These are phyloP conservation scores for Semicossyphus pulcher DNA, from an alignment of 2,113 vertebrate species.

Conservation along the genomic window DNA sequence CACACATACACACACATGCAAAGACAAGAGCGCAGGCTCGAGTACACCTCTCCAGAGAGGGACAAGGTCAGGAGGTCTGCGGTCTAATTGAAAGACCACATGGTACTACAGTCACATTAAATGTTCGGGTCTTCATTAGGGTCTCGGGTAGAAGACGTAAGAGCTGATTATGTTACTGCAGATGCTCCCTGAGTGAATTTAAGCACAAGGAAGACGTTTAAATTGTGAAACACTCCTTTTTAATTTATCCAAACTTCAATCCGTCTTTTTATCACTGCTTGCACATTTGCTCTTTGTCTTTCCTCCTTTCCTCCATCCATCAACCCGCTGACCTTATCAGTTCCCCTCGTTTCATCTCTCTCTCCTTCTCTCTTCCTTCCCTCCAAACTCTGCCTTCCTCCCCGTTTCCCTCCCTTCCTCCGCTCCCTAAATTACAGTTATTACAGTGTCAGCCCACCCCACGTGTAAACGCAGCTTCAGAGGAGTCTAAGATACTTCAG, in stretches of 20 bases:
- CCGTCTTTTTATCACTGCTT: constrained; percentile 14
- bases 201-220: constrained; percentile 38
- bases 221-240: constrained; percentile 1
- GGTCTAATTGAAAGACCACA: constrained; percentile 76
- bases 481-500: constrained; percentile 42
- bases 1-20: constrained; percentile 38
- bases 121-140: constrained; percentile 65
- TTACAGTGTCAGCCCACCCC: constrained; percentile 71
- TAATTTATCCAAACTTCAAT: background rate
- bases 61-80: constrained; percentile 65
- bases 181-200: constrained; percentile 24
- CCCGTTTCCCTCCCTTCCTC: constrained; percentile 49
- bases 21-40: background rate
- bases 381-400: constrained; percentile 44
- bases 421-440: constrained; percentile 74
- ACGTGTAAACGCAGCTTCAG: constrained; percentile 61
- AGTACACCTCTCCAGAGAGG: constrained; percentile 64
- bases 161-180: constrained; percentile 50
- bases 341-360: constrained; percentile 31
- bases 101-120: constrained; percentile 70
- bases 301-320: constrained; percentile 38
- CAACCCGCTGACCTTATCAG: constrained; percentile 28
- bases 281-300: constrained; percentile 27
- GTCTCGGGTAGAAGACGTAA: constrained; percentile 18
- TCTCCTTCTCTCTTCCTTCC: constrained; percentile 17